Evolutionary conservation across 2,113 vertebrate species (phyloP), one percentile per base, ranked within the genome.

Genomic region (Grantiella picta): DNA sequence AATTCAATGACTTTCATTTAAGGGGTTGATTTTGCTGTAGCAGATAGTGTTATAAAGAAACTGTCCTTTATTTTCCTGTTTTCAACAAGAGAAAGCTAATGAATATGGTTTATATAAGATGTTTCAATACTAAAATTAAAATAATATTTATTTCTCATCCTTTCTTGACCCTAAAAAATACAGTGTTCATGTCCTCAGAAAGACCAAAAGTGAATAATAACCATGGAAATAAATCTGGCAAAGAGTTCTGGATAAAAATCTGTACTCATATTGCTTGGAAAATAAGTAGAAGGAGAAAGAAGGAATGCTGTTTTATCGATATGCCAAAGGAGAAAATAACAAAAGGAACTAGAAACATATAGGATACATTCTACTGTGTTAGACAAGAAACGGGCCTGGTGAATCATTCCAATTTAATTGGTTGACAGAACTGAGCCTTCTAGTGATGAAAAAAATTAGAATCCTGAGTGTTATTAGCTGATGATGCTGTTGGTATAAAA

Each of bases 281-380:
- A 47, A 40, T 29, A 38, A 25, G 8, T 22, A 42, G 6, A 15
- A 42, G 9, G 17, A 82, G 22, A 82, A 90, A 82, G 16, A 78
- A 63, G 0, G 8, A 7, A 47, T 77, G 6, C 0, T 57, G 2
- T 71, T 91, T 73, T n/a, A 47, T 52, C 0, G 3, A 47, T 49
- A 88, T 90, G 25, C 3, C 50, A 40, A 72, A 70, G 15, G 5
- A 78, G 7, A 42, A 73, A 92, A 87, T 29, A 52, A 16, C 3
- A 80, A 79, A 50, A 36, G 13, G 9, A 72, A 14, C 24, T 44
- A 45, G 10, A 53, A 2, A 4, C 9, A 15, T 47, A 12, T 36
- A 42, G n/a, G 7, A 54, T 52, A 23, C 3, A 57, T 72, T 76
- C 8, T 57, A 20, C 9, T 42, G 2, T 4, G 3, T 44, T 64